Percentiles rank a stretch among this genome's conserved stretches.
Conservation (phyloP, 2,888 invertebrate species). For the Bombylius discolor region DNA sequence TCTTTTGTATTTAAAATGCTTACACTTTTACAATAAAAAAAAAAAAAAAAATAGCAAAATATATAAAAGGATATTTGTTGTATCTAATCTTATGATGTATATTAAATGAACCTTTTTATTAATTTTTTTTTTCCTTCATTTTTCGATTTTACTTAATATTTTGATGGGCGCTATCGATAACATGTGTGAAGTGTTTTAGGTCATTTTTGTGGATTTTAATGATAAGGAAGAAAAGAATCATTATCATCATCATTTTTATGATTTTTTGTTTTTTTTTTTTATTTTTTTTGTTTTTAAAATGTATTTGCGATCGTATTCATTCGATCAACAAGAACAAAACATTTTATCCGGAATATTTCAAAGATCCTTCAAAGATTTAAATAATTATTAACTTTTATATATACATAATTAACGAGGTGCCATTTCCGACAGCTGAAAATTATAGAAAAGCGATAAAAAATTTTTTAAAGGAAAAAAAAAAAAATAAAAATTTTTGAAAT, state of each 20-base stretch:
- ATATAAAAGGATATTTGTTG: not conserved
- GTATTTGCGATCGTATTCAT: too few relatives aligned
- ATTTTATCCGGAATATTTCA: too few relatives aligned
- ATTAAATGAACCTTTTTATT: not conserved
- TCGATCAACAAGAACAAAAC: too few relatives aligned
- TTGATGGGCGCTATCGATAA: conserved; percentile 9
- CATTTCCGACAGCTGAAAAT: conserved; percentile 14
- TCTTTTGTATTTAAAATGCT: not conserved
- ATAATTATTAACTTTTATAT: too few relatives aligned
- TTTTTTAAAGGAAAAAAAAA: not conserved
- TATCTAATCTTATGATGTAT: not conserved
- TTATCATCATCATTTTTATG: too few relatives aligned
- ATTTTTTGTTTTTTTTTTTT: too few relatives aligned
- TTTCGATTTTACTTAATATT: not conserved
- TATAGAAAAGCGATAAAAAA: not conserved
- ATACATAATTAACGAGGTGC: conserved; percentile 12
- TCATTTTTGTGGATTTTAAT: conserved; percentile 8
- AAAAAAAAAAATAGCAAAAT: not conserved
- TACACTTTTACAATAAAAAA: too few relatives aligned
- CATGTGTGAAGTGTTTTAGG: conserved; percentile 14
- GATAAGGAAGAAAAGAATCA: conserved; percentile 5
- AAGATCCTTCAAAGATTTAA: too few relatives aligned
- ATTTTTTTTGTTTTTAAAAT: too few relatives aligned
- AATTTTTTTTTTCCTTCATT: not conserved
- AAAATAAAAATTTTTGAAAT: too few relatives aligned